phyloP scores from a whole-genome alignment of 2,888 invertebrate genomes.

The Ctena decussata region DNA sequence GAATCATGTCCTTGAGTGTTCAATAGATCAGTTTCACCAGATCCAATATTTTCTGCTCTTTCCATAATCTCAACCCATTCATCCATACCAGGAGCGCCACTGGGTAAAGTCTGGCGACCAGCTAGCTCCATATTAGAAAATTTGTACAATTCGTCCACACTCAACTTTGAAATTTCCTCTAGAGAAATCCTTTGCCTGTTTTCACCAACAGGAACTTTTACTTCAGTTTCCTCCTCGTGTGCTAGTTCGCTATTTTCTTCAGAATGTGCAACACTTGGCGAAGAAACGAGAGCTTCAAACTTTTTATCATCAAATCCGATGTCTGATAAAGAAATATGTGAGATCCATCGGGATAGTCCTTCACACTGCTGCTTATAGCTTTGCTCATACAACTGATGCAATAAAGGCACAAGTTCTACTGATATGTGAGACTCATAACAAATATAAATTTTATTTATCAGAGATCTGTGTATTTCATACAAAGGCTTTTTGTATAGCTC shows the following conservation, averaged over 20 bases:
- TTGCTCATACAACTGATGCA: conserved; percentile 74
- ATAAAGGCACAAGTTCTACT: conserved; percentile 65
- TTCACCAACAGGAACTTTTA: conserved; percentile 24
- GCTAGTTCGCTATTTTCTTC: neutral
- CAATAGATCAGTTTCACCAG: neutral
- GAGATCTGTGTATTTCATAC: conserved; percentile 27
- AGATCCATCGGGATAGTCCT: conserved; percentile 54
- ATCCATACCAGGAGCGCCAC: neutral
- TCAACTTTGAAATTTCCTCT: neutral
- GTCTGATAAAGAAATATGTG: conserved; percentile 59
- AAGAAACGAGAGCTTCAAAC: neutral
- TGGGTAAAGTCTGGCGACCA: neutral
- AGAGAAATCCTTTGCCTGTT: neutral
- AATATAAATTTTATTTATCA: conserved; percentile 76
- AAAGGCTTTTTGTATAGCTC: conserved; percentile 26
- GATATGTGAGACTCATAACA: conserved; percentile 81
- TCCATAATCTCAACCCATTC: neutral
- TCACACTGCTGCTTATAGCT: conserved; percentile 67
- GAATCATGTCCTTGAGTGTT: neutral
- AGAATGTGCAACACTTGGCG: neutral
- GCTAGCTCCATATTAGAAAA: neutral
- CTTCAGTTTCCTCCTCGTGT: neutral
- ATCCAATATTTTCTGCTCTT: neutral
- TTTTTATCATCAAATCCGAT: conserved; percentile 63
- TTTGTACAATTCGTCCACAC: neutral